Percentiles rank a stretch among this genome's conserved stretches.
phyloP scores from a whole-genome alignment of 2,888 invertebrate species.

The Theretra japonica region DNA sequence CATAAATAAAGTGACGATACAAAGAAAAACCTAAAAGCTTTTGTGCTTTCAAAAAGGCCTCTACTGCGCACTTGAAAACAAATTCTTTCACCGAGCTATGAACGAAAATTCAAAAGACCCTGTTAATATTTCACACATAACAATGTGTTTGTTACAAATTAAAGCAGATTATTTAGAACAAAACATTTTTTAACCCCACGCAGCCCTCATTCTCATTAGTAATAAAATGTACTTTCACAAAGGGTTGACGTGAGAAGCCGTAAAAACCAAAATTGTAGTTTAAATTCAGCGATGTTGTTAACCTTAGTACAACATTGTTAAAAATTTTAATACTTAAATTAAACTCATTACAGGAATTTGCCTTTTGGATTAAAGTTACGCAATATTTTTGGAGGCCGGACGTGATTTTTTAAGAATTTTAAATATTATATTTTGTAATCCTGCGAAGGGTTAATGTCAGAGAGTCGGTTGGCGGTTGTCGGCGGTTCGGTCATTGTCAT shows the following conservation, averaged over 20 bases:
- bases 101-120: conserved; percentile 20
- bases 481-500: no score
- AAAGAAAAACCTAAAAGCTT: conserved; percentile 10
- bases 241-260: conserved; percentile 23
- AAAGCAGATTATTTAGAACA: conserved; percentile 27
- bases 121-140: conserved; percentile 25
- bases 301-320: conserved; percentile 12
- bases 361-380: background rate
- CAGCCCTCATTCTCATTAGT: conserved; percentile 17
- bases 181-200: conserved; percentile 14
- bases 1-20: conserved; percentile 10
- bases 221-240: conserved; percentile 25
- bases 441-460: no score
- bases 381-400: background rate
- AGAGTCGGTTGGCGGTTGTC: no score
- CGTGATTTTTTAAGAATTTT: background rate
- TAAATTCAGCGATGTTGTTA: conserved; percentile 22
- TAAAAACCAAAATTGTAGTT: conserved; percentile 21
- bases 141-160: conserved; percentile 28
- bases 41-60: conserved; percentile 9
- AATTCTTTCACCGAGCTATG: conserved; percentile 17
- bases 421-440: background rate
- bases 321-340: conserved; percentile 14
- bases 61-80: conserved; percentile 8
- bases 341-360: background rate